Conservation (phyloP, 2,113 vertebrate genomes). For the Callipepla californica region DNA sequence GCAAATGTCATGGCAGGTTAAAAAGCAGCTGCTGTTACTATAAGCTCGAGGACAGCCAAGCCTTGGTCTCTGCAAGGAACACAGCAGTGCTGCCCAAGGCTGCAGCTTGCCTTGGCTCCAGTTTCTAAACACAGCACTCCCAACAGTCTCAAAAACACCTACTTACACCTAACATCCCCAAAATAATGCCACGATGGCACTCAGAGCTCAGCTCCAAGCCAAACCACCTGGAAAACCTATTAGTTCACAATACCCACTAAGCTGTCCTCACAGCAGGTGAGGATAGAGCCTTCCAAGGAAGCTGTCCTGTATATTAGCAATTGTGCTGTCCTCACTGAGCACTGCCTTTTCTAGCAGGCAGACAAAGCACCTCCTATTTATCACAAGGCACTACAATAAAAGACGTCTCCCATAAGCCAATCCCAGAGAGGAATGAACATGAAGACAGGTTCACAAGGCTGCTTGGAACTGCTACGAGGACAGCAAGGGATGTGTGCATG, state of each 20-base stretch:
- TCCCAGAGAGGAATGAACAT: background rate
- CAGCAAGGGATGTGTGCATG: rapidly evolving
- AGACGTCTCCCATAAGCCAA: rapidly evolving
- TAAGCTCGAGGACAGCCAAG: background rate
- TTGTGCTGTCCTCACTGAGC: background rate
- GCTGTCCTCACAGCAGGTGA: background rate
- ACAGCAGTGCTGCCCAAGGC: background rate
- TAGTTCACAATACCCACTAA: background rate
- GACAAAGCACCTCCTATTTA: rapidly evolving
- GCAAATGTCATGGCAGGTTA: background rate
- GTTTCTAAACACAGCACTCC: background rate
- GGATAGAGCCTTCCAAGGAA: background rate
- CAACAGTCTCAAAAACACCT: background rate
- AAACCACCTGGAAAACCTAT: background rate
- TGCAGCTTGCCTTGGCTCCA: background rate
- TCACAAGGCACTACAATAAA: rapidly evolving
- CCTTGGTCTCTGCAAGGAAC: background rate
- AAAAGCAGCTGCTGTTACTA: background rate
- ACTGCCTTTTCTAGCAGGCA: background rate
- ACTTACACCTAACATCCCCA: rapidly evolving
- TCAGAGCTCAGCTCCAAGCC: background rate
- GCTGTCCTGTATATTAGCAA: rapidly evolving
- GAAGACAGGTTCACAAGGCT: background rate
- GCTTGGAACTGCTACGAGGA: background rate
- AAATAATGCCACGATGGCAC: background rate